Percentiles rank a stretch among this genome's conserved stretches.
Evolutionary conservation across 1,140 invertebrate species (phyloP).

Genomic region (Liolophura sinensis): DNA sequence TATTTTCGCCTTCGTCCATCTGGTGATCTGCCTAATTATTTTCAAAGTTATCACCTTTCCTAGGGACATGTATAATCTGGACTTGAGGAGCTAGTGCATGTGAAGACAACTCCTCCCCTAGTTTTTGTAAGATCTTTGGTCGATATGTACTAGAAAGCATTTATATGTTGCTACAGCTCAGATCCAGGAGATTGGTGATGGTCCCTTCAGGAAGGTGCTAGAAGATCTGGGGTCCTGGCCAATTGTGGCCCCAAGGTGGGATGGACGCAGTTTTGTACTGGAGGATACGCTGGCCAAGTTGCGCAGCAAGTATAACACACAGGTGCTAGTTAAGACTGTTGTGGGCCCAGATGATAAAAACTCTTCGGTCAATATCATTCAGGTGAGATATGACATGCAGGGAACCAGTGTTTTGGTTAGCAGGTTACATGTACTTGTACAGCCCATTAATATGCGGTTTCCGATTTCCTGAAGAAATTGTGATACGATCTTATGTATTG

Average conservation of each 20-base stretch:
- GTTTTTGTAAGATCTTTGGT: slow-evolving; percentile 2
- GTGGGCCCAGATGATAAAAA: slow-evolving; percentile 86
- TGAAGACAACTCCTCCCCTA: neutral
- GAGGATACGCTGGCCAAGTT: slow-evolving; percentile 74
- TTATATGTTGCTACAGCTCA: slow-evolving; percentile 39
- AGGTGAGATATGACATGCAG: slow-evolving; percentile 59
- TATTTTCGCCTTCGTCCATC: too few species aligned
- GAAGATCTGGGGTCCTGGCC: slow-evolving; percentile 85
- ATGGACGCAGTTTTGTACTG: slow-evolving; percentile 66
- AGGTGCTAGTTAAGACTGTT: slow-evolving; percentile 71
- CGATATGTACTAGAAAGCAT: neutral
- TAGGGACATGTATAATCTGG: neutral
- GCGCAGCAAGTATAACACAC: slow-evolving; percentile 75
- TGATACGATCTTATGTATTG: neutral
- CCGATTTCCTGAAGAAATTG: too few species aligned
- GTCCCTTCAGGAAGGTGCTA: slow-evolving; percentile 74
- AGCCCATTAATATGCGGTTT: too few species aligned
- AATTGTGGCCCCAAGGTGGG: slow-evolving; percentile 69
- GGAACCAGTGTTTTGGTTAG: neutral
- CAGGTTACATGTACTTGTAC: slow-evolving; percentile 2
- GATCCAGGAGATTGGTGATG: slow-evolving; percentile 68
- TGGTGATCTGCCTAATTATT: neutral
- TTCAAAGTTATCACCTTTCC: neutral
- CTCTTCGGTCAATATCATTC: slow-evolving; percentile 80
- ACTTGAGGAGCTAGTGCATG: neutral